Evolutionary conservation across 1,140 invertebrate species (phyloP).

Genomic region (Drosophila orena): DNA sequence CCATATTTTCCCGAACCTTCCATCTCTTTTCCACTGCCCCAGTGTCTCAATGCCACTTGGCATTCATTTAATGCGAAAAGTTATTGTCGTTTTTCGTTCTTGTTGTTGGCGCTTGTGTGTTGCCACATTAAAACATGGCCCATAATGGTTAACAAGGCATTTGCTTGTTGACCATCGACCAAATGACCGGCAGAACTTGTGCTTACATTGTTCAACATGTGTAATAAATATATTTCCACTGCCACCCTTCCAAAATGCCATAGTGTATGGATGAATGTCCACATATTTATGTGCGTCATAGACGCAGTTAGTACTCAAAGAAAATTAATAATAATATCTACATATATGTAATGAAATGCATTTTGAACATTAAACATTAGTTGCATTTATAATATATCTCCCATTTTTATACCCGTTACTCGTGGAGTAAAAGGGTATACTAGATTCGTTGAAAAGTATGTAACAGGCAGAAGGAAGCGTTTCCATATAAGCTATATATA

Average conservation of each 20-base stretch:
- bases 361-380: too few relatives aligned
- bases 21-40: slow-evolving; percentile 18
- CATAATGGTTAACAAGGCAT: slow-evolving; percentile 82
- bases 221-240: slow-evolving; percentile 78
- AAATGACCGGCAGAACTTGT: slow-evolving; percentile 76
- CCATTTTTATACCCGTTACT: too few relatives aligned
- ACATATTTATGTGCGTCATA: neutral
- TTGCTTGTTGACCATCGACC: slow-evolving; percentile 76
- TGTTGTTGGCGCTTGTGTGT: slow-evolving; percentile 49
- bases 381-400: too few relatives aligned
- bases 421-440: too few relatives aligned
- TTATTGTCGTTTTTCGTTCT: slow-evolving; percentile 67
- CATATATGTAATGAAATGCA: too few relatives aligned
- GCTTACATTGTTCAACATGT: slow-evolving; percentile 80
- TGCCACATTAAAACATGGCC: slow-evolving; percentile 79
- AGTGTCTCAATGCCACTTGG: slow-evolving; percentile 47
- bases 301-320: too few relatives aligned
- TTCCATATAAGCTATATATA: too few relatives aligned
- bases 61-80: slow-evolving; percentile 74
- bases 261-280: neutral
- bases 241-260: slow-evolving; percentile 7
- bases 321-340: too few relatives aligned
- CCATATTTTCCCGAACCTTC: slow-evolving; percentile 1
- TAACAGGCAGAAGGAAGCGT: too few relatives aligned
- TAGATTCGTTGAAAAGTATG: too few relatives aligned